Percentiles rank a stretch among this genome's conserved stretches.
phyloP scores from a whole-genome alignment of 1,140 invertebrate species.

The Drosophila prosaltans region DNA sequence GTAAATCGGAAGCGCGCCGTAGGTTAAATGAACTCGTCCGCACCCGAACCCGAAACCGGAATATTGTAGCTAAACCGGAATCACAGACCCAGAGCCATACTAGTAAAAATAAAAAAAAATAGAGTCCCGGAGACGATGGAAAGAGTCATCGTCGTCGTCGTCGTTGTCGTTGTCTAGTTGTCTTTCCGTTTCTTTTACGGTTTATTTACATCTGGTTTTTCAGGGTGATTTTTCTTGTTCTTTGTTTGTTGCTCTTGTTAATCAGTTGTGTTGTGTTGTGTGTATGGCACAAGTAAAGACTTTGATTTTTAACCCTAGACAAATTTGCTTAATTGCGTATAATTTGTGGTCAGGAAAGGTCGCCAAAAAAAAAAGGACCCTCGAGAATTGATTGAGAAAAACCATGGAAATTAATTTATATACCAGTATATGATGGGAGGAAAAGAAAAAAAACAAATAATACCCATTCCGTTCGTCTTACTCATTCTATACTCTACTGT shows the following conservation, averaged over 20 bases:
- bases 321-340: conserved; percentile 81
- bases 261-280: conserved; percentile 40
- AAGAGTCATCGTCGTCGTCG: conserved; percentile 57
- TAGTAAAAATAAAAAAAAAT: too few species aligned
- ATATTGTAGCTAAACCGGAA: conserved; percentile 11
- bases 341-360: conserved; percentile 69
- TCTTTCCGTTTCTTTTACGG: conserved; percentile 65
- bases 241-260: conserved; percentile 48
- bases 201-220: conserved; percentile 73
- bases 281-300: conserved; percentile 49
- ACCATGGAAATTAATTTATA: conserved; percentile 57
- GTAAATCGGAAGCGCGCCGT: conserved; percentile 79
- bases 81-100: conserved; percentile 20
- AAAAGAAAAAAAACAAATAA: conserved; percentile 1
- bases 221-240: conserved; percentile 41
- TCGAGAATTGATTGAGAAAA: conserved; percentile 30
- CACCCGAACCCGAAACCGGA: conserved; percentile 23
- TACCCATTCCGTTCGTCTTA: neutral
- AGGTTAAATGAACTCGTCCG: conserved; percentile 75
- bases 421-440: neutral
- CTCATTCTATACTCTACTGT: neutral
- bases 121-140: conserved; percentile 24
- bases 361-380: conserved; percentile 18
- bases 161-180: conserved; percentile 73
- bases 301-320: conserved; percentile 68